Evolutionary conservation across 2,113 vertebrate species (phyloP), one percentile per base, ranked within the genome.

Genomic region (Gymnobelideus leadbeateri): DNA sequence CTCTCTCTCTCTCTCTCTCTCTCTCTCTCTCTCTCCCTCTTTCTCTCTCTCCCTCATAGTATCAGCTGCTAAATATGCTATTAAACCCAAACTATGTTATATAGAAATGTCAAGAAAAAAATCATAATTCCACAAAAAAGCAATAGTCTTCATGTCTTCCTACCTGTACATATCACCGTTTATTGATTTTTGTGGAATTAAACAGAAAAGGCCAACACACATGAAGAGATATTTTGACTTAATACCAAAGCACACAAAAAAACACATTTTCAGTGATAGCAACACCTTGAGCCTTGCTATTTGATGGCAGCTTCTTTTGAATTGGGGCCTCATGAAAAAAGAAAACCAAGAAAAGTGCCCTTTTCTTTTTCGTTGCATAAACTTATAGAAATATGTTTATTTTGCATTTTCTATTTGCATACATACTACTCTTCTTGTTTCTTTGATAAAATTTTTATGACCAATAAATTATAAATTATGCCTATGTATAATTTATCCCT

Each of bases 371-470:
- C 96, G 50, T 46, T 91, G 94, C 31, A 47, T 52, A 93, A 93
- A 31, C 6, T 97, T 96, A 96, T 94, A 96, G 93, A 97, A 98
- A 92, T 97, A 92, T 98, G 98, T 98, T 97, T 97, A 98, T 97
- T 98, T 92, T 98, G 97, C 54, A 96, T 97, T 11, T 89, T 90
- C 0, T 96, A 98, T 98, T 98, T 98, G 97, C 95, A 96, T 98
- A 97, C 92, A 97, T 97, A 50, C 92, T n/a, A 92, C 95, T 98
- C 89, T 98, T 61, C 97, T 98, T 98, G 95, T 98, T 98, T 98
- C 97, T 98, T 97, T 98, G 97, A 98, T 99, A 98, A 99, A 99
- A 98, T 51, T 97, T 98, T 98, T 98, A 98, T 97, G 96, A 43
- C 14, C 23, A 97, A 98, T 99, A 98, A 98, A 98, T 98, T 98